Evolutionary conservation across 2,113 vertebrate genomes (phyloP).

Genomic region (Gymnarchus niloticus): DNA sequence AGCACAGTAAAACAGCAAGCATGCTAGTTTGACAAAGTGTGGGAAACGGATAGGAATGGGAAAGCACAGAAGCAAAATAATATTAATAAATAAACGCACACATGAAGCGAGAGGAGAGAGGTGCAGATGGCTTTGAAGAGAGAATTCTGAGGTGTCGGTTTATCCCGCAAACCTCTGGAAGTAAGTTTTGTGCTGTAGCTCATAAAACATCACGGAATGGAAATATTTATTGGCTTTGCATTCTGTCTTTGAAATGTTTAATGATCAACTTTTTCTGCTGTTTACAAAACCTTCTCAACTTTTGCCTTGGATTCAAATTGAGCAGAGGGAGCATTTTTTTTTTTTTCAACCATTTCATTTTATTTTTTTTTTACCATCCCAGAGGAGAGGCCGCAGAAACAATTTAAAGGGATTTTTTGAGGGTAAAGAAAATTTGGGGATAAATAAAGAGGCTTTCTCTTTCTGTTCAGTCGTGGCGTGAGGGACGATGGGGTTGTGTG

Average conservation of each 20-base stretch:
- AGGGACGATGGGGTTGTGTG: slow-evolving; percentile 26
- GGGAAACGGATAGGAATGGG: slow-evolving; percentile 32
- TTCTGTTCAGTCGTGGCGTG: slow-evolving; percentile 40
- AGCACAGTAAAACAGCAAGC: slow-evolving; percentile 39
- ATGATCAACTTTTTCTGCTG: slow-evolving; percentile 42
- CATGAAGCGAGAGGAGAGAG: slow-evolving; percentile 24
- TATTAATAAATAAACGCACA: slow-evolving; percentile 47
- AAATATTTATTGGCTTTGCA: slow-evolving; percentile 29
- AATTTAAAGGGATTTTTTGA: slow-evolving; percentile 42
- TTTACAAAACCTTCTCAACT: slow-evolving; percentile 49
- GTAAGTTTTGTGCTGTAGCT: slow-evolving; percentile 32
- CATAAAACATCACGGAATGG: slow-evolving; percentile 44
- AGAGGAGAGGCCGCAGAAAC: slow-evolving; percentile 37
- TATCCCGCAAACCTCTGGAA: slow-evolving; percentile 34
- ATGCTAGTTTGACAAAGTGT: slow-evolving; percentile 35
- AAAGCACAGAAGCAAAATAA: slow-evolving; percentile 28
- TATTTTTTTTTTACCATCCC: slow-evolving; percentile 43
- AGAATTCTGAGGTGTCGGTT: slow-evolving; percentile 38
- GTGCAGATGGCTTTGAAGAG: slow-evolving; percentile 25
- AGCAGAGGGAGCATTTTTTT: slow-evolving; percentile 45
- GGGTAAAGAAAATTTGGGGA: slow-evolving; percentile 27
- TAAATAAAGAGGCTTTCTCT: slow-evolving; percentile 36
- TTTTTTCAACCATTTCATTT: slow-evolving; percentile 22
- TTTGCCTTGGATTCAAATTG: slow-evolving; percentile 51
- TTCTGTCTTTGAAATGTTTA: slow-evolving; percentile 44